Conservation (phyloP, 2,113 vertebrate genomes). For the Python bivittatus region DNA sequence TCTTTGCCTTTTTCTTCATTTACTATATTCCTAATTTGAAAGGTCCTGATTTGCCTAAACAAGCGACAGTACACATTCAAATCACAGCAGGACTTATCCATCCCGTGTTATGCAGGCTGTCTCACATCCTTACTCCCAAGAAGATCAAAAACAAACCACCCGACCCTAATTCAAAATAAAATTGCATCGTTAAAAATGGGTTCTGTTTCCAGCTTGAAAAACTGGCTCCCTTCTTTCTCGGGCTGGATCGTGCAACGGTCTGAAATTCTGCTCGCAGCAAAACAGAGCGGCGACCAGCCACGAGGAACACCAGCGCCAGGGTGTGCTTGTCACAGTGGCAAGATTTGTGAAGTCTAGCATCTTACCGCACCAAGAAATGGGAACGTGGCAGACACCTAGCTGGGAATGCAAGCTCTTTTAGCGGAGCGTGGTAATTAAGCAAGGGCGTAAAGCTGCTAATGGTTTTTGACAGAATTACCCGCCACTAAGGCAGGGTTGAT, state of each 20-base stretch:
- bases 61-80: neutral
- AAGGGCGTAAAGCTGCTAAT: neutral
- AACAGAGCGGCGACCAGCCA: neutral
- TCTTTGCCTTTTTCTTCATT: neutral
- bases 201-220: neutral
- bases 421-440: constrained; percentile 25
- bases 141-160: neutral
- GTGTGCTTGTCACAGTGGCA: neutral
- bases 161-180: neutral
- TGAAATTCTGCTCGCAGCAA: neutral
- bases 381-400: neutral
- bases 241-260: neutral
- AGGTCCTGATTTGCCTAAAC: neutral
- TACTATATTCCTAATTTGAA: neutral
- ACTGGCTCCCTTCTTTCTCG: neutral
- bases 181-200: neutral
- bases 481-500: neutral
- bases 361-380: constrained; percentile 14
- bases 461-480: constrained; percentile 6
- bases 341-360: neutral
- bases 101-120: neutral
- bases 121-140: neutral
- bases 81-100: neutral
- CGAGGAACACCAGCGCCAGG: neutral
- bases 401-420: neutral